Evolutionary conservation across 2,888 invertebrate genomes (phyloP).

Genomic region (Diaperis boleti): DNA sequence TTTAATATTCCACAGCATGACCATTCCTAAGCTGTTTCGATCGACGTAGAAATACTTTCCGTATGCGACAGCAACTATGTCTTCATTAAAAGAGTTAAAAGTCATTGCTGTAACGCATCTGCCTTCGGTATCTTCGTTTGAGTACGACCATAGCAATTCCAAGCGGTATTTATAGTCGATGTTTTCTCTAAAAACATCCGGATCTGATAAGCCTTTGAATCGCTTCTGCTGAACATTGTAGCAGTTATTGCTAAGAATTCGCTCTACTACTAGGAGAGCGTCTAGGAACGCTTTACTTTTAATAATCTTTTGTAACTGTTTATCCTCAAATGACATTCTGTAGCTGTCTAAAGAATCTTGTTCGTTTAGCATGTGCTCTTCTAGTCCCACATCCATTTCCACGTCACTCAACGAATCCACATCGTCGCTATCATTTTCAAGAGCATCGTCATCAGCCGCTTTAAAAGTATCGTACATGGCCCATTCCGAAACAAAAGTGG

Average conservation of each 20-base stretch:
- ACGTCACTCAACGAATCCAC: slow-evolving; percentile 1
- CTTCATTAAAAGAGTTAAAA: slow-evolving; percentile 77
- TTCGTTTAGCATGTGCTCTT: slow-evolving; percentile 47
- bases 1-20: slow-evolving; percentile 85
- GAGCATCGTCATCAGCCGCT: slow-evolving; percentile 53
- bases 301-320: slow-evolving; percentile 60
- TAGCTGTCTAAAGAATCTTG: slow-evolving; percentile 54
- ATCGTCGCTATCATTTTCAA: background rate
- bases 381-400: slow-evolving; percentile 31
- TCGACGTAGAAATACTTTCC: slow-evolving; percentile 73
- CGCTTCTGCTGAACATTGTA: slow-evolving; percentile 77
- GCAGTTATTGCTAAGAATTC: slow-evolving; percentile 78
- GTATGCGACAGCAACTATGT: slow-evolving; percentile 82
- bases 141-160: slow-evolving; percentile 77
- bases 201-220: slow-evolving; percentile 75
- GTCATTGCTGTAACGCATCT: slow-evolving; percentile 73
- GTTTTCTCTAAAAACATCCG: slow-evolving; percentile 74
- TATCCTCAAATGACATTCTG: slow-evolving; percentile 57
- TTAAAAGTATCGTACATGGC: slow-evolving; percentile 82
- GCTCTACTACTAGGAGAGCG: slow-evolving; percentile 75
- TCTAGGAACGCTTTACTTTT: slow-evolving; percentile 69
- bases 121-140: slow-evolving; percentile 67
- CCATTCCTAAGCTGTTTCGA: slow-evolving; percentile 70
- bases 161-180: slow-evolving; percentile 77
- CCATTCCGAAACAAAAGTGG: slow-evolving; percentile 80